These are phyloP conservation scores for Vipera ursinii DNA, from an alignment of 2,797 vertebrate genomes.

Conservation along the genomic window DNA sequence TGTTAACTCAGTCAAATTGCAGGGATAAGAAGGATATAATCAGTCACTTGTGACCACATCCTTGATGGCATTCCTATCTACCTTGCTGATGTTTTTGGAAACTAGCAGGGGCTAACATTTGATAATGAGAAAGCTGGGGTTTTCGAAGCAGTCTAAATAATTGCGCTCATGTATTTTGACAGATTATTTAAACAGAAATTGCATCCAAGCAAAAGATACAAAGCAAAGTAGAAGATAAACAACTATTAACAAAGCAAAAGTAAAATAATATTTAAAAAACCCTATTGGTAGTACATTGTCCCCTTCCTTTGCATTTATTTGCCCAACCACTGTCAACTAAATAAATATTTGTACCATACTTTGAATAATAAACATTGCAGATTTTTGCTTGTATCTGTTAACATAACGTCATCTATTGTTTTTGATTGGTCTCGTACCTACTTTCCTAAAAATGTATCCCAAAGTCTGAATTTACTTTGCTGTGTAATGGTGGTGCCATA, in stretches of 20 bases:
- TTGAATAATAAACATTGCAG: background rate
- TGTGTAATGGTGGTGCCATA: background rate
- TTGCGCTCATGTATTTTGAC: background rate
- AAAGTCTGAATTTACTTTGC: background rate
- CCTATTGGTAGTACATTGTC: background rate
- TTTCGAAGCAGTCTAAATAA: background rate
- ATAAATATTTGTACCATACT: background rate
- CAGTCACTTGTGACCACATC: background rate
- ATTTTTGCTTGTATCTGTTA: background rate
- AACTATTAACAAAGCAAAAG: background rate
- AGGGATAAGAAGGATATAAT: background rate
- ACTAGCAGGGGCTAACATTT: background rate
- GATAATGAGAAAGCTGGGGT: background rate
- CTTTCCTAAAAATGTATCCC: background rate
- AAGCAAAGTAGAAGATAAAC: background rate
- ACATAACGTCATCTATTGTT: background rate
- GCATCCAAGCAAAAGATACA: background rate
- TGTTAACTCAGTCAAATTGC: fast-evolving
- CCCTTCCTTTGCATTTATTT: background rate
- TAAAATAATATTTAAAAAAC: background rate
- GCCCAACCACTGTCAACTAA: background rate
- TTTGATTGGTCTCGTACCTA: background rate
- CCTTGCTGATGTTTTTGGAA: background rate
- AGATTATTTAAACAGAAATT: background rate
- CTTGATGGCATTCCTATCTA: background rate